Evolutionary conservation across 2,113 vertebrate genomes (phyloP).

Genomic region (Myrmophylax atrothorax): DNA sequence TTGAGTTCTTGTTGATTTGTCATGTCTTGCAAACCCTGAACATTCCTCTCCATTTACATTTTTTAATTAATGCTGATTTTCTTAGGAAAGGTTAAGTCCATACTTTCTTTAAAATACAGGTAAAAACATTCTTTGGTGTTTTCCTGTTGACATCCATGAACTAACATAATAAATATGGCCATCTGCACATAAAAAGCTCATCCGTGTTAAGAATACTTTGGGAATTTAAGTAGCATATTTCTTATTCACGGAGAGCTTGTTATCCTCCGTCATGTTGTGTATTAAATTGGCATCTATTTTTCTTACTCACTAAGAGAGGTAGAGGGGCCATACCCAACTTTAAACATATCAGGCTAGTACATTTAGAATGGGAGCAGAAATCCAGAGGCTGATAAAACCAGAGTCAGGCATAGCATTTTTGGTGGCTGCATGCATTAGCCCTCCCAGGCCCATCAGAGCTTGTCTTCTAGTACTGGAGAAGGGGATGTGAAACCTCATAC

Average conservation of each 20-base stretch:
- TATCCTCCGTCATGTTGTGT: background rate
- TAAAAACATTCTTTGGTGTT: background rate
- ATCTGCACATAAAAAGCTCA: background rate
- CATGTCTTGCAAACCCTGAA: background rate
- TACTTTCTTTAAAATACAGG: background rate
- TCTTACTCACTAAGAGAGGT: background rate
- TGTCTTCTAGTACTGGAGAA: background rate
- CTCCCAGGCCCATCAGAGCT: background rate
- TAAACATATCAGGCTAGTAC: background rate
- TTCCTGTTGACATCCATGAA: background rate
- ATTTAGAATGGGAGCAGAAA: background rate
- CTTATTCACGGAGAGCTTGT: background rate
- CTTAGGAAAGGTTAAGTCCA: background rate
- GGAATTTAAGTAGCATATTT: background rate
- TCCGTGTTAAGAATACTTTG: background rate
- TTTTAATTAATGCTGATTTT: background rate
- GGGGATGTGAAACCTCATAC: background rate
- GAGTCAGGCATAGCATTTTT: background rate
- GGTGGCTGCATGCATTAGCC: accelerated
- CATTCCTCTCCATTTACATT: background rate
- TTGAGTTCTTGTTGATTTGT: background rate
- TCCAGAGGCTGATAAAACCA: background rate
- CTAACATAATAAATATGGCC: background rate
- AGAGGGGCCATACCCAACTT: background rate
- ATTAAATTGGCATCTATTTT: background rate